Evolutionary conservation across 1,140 invertebrate genomes (phyloP).

Genomic region (Drosophila nigrodunni): DNA sequence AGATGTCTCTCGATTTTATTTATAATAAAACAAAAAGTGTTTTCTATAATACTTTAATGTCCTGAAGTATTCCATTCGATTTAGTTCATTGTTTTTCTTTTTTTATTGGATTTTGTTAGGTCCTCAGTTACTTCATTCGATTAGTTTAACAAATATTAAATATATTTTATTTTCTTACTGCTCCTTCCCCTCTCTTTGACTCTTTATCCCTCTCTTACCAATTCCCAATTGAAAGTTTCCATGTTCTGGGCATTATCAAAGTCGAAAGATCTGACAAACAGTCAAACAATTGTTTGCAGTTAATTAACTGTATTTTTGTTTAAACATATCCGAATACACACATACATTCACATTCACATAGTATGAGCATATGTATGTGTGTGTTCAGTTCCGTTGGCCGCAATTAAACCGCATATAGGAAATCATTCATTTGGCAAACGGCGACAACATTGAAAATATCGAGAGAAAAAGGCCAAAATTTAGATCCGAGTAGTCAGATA

Average conservation of each 20-base stretch:
- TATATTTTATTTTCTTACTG: no score
- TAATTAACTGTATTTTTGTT: constrained; percentile 72
- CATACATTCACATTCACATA: background rate
- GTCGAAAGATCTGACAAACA: constrained; percentile 48
- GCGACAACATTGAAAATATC: constrained; percentile 32
- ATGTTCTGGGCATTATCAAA: constrained; percentile 57
- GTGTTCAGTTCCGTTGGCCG: constrained; percentile 42
- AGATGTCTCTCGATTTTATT: no score
- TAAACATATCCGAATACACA: constrained; percentile 11
- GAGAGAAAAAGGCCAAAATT: constrained; percentile 40
- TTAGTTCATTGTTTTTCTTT: no score
- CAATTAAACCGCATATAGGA: constrained; percentile 79
- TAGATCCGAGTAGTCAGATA: constrained; percentile 55
- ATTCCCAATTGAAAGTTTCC: constrained; percentile 50
- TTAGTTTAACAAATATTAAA: no score
- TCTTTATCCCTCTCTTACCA: background rate
- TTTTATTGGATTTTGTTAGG: no score
- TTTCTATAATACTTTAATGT: no score
- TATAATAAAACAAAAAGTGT: no score
- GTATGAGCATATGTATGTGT: constrained; percentile 16
- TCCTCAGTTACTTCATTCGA: no score
- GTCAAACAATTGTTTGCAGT: constrained; percentile 69
- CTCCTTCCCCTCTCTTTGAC: background rate
- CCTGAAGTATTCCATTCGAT: no score
- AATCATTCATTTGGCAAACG: constrained; percentile 75